phyloP scores from a whole-genome alignment of 2,797 vertebrate genomes.

The Amazona ochrocephala region DNA sequence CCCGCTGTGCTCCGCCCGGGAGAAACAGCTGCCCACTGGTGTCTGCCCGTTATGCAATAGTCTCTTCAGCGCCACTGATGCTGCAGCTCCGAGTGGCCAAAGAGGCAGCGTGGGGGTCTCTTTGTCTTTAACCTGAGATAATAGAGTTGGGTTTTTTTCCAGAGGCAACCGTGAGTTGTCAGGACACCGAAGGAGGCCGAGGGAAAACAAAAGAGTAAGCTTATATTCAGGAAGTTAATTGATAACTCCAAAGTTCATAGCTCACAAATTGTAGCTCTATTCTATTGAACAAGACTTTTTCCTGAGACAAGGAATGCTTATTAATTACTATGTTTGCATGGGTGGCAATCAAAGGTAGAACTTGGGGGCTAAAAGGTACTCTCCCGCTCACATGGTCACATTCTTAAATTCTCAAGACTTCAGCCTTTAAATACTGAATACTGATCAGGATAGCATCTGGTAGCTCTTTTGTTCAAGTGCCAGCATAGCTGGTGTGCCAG shows the following conservation, averaged over 20 bases:
- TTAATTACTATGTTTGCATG: background rate
- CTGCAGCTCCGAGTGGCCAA: background rate
- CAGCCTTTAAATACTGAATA: background rate
- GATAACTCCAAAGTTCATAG: background rate
- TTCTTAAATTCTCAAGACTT: background rate
- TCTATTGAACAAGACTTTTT: background rate
- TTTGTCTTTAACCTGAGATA: background rate
- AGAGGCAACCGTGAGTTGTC: background rate
- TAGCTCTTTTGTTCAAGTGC: background rate
- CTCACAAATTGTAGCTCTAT: background rate
- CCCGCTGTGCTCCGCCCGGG: background rate
- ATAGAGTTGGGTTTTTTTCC: background rate
- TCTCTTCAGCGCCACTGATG: background rate
- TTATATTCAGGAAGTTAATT: background rate
- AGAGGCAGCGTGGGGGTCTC: background rate
- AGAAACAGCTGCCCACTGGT: fast-evolving
- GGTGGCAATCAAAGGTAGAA: background rate
- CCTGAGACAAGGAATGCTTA: background rate
- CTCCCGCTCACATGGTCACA: background rate
- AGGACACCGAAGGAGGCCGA: background rate
- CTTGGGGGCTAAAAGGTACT: background rate
- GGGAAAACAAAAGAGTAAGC: background rate
- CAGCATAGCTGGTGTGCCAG: background rate
- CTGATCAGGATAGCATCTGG: background rate
- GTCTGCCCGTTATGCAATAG: background rate